Evolutionary conservation across 2,888 invertebrate species (phyloP).

Genomic region (Ectemnius continuus): DNA sequence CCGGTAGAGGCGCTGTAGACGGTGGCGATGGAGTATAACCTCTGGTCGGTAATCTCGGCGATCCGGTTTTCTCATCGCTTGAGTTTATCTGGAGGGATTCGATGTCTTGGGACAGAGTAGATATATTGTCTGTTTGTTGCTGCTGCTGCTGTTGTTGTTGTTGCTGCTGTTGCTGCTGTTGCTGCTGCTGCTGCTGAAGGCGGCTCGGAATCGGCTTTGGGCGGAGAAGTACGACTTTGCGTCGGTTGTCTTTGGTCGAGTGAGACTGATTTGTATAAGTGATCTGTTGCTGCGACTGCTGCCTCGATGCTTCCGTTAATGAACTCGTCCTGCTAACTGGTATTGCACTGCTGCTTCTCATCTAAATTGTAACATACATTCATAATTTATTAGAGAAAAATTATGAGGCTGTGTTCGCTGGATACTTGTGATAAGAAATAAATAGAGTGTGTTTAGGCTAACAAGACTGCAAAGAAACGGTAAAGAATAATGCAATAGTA

Average conservation of each 20-base stretch:
- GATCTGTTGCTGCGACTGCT: slow-evolving; percentile 51
- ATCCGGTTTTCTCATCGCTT: slow-evolving; percentile 71
- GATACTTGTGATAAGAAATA: too few species aligned
- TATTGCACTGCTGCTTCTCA: slow-evolving; percentile 59
- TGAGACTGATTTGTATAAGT: slow-evolving; percentile 58
- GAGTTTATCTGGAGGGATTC: slow-evolving; percentile 76
- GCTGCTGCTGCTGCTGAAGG: slow-evolving; percentile 73
- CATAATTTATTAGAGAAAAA: too few species aligned
- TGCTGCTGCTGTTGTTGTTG: slow-evolving; percentile 57
- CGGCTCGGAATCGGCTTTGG: slow-evolving; percentile 83
- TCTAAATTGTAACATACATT: slow-evolving; percentile 37
- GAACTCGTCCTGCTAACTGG: slow-evolving; percentile 69
- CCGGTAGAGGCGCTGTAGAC: slow-evolving; percentile 89
- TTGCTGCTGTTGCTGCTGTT: slow-evolving; percentile 59
- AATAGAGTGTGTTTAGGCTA: too few species aligned
- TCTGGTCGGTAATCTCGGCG: slow-evolving; percentile 81
- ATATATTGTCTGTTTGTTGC: slow-evolving; percentile 68
- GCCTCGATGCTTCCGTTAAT: slow-evolving; percentile 69
- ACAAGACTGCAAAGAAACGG: too few species aligned
- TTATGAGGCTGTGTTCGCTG: too few species aligned
- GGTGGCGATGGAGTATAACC: slow-evolving; percentile 91
- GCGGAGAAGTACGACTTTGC: slow-evolving; percentile 77
- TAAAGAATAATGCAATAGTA: too few species aligned
- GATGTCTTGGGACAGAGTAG: slow-evolving; percentile 73
- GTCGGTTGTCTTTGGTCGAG: slow-evolving; percentile 76